These are phyloP conservation scores for Myoxocephalus aenaeus DNA, from an alignment of 2,797 vertebrate genomes.

Conservation along the genomic window DNA sequence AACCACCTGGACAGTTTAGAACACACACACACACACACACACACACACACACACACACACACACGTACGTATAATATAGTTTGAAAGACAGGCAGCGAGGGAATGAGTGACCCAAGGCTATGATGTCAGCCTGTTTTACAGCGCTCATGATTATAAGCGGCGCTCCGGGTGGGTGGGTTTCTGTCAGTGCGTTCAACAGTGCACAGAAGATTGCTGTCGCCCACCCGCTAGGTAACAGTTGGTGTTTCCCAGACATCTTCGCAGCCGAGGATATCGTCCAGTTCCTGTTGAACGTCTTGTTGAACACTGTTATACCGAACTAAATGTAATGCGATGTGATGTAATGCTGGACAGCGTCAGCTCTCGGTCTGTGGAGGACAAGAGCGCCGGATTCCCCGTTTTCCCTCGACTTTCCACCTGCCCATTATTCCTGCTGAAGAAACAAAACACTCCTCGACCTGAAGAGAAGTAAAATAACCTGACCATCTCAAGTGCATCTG, in stretches of 20 bases:
- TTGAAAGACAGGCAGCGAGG: constrained; percentile 38
- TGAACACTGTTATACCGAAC: no score
- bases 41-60: constrained; percentile 13
- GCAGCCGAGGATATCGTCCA: constrained; percentile 38
- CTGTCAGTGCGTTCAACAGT: constrained; percentile 44
- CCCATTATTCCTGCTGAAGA: background rate
- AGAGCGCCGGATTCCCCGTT: constrained; percentile 1
- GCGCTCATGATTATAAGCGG: constrained; percentile 75
- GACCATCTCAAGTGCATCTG: background rate
- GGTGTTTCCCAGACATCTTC: constrained; percentile 61
- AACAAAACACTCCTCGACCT: background rate
- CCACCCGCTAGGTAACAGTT: constrained; percentile 62
- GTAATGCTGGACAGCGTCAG: constrained; percentile 1
- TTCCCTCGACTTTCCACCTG: constrained; percentile 16
- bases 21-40: constrained; percentile 18
- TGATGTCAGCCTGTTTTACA: constrained; percentile 79
- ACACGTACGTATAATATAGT: constrained; percentile 32
- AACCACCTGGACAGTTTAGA: constrained; percentile 54
- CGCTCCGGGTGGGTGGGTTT: constrained; percentile 59
- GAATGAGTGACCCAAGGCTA: constrained; percentile 64
- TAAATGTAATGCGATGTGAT: no score
- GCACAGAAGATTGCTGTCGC: constrained; percentile 61
- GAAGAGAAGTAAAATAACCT: background rate
- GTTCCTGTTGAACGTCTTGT: constrained; percentile 4
- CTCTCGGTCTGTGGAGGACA: background rate